Evolutionary conservation across 2,797 vertebrate genomes (phyloP), one percentile per base, ranked within the genome.

Genomic region (Coilia nasus): DNA sequence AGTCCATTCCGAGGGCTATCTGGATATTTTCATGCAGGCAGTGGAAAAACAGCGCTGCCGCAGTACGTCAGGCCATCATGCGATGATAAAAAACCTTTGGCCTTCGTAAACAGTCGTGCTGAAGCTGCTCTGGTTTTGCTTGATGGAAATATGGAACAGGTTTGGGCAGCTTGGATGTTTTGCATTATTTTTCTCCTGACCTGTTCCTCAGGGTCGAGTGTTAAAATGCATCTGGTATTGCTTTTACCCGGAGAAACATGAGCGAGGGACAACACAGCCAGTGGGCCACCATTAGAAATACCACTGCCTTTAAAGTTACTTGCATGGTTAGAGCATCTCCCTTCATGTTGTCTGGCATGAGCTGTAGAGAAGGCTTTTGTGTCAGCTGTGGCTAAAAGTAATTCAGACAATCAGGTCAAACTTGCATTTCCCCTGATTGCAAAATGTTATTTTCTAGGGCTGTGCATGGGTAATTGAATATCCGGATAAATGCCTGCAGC

Each of bases 1-100:
- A 89, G 92, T 91, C 92, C 92, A 86, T 23, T 60, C 82, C 17
- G 46, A 83, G 87, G 0, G n/a, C 85, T 87, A 82, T 89, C 84
- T 31, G 25, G 47, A 91, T 85, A 60, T 92, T 92, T 90, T 89
- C 85, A 87, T 91, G 67, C 80, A 87, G 84, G 25, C 35, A 85
- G 81, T 5, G 41, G 87, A 87, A 25, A 90, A 87, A n/a, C 88
- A 88, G 50, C 7, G 50, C 50, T 44, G 71, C 71, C 35, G 35
- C 19, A 78, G 35, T 78, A n/a, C 71, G 71, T 78, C 71, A 21
- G 35, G 35, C 17, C 9, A 25, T 44, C 9, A 35, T 44, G 71
- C 71, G 14, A 41, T 44, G 35, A 44, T 78, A 17, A 17, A 44
- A n/a, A 54, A 54, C 1, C 2, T 6, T 44, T 78, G 71, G 35